Conservation (phyloP, 2,113 vertebrate genomes). For the Bagarius yarrelli region DNA sequence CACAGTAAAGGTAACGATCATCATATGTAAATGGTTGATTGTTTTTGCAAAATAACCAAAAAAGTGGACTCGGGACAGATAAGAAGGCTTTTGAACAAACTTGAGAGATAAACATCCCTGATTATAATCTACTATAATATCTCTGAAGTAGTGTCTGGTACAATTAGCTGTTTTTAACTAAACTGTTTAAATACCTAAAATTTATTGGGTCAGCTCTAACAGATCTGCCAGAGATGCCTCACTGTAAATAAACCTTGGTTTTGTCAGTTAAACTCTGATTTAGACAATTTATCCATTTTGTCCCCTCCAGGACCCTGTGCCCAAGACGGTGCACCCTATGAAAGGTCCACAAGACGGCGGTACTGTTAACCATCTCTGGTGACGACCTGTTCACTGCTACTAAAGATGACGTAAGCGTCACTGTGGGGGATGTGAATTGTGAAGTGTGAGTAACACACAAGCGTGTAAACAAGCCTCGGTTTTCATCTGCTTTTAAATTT, state of each 20-base stretch:
- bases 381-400: slow-evolving; percentile 80
- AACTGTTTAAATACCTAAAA: not conserved
- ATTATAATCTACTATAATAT: too few relatives aligned
- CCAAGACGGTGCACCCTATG: slow-evolving; percentile 66
- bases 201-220: not conserved
- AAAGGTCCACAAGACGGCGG: slow-evolving; percentile 85
- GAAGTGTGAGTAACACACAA: slow-evolving; percentile 75
- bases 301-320: slow-evolving; percentile 76
- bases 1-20: too few relatives aligned
- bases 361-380: slow-evolving; percentile 81
- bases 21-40: not conserved
- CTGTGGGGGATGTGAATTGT: slow-evolving; percentile 74
- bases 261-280: not conserved
- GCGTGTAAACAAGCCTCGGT: not conserved
- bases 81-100: not conserved
- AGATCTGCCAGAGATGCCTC: not conserved
- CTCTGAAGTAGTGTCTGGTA: not conserved
- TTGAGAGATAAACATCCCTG: too few relatives aligned
- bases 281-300: not conserved
- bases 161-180: not conserved
- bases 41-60: not conserved
- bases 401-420: slow-evolving; percentile 78
- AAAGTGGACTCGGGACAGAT: not conserved
- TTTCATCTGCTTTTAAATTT: not conserved
- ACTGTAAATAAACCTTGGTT: not conserved